Base-by-base conservation (phyloP, 2,797 vertebrate genomes). In the Caiman crocodilus region DNA sequence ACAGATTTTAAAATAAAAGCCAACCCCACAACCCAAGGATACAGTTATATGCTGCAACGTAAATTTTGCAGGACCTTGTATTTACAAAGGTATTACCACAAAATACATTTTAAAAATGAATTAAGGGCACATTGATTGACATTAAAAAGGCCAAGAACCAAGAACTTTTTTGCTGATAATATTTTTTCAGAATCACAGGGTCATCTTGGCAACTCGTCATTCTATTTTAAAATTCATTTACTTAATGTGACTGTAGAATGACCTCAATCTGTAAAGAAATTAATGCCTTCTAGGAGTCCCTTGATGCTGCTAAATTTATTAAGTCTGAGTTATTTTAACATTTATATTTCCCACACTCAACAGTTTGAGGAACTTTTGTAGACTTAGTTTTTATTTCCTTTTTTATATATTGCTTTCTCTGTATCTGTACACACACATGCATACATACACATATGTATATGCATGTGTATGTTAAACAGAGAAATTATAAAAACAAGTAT, bases 51-150 rank as follows among this genome's bases (percentile, higher is more conserved):
- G 58, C 89, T 50, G 80, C 82, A 94, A 90, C 84, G 65, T 6
- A 80, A 90, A 73, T 21, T 93, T 58, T 35, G 63, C 42, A 65
- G 15, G 87, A 73, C 30, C 35, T 61, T 76, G 56, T 42, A 26
- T 50, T 42, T 8, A 50, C 3, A 23, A 13, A 94, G 83, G 79
- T 88, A 74, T 58, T 82, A 79, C 25, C 82, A 92, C 5, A 15
- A 73, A 50, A 56, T 35, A 84, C 73, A 84, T 91, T 42, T 78
- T 92, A 82, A 84, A 94, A 94, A 94, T 67, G 28, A 93, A 87
- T 71, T 25, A 80, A 26, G 6, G 1, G 35, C 9, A 16, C 13
- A 79, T 64, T 94, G 84, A 61, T 50, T 88, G 69, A 94, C 67
- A 90, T 79, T 82, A 86, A 90, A 80, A 5, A n/a, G 67, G 60